Evolutionary conservation across 2,888 invertebrate genomes (phyloP).

Genomic region (Melanargia galathea): DNA sequence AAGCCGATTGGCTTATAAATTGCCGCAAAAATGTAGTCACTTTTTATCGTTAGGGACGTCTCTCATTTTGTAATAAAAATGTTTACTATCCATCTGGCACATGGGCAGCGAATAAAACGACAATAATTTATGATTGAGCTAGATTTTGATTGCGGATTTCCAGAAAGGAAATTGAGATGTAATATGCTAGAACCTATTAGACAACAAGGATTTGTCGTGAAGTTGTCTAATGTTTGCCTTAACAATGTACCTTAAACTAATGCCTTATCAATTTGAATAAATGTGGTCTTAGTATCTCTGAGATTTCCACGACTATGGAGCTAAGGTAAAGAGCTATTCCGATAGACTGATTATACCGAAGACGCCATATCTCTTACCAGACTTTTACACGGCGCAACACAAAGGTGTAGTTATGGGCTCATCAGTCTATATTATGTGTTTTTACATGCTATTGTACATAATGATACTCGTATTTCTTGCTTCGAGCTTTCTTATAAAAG

Average conservation of each 20-base stretch:
- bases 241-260: too few relatives aligned
- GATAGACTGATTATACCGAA: neutral
- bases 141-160: constrained; percentile 14
- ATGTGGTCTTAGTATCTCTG: too few relatives aligned
- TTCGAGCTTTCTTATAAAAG: neutral
- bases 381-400: too few relatives aligned
- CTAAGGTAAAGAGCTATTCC: too few relatives aligned
- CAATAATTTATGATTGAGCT: constrained; percentile 18
- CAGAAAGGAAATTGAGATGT: neutral
- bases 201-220: neutral
- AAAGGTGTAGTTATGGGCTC: too few relatives aligned
- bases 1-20: constrained; percentile 29
- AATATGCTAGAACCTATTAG: neutral
- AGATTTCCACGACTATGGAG: too few relatives aligned
- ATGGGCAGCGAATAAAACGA: constrained; percentile 35
- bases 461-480: neutral
- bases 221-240: neutral
- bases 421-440: too few relatives aligned
- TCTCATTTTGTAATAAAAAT: constrained; percentile 37
- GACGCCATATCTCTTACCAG: too few relatives aligned
- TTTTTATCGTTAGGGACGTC: constrained; percentile 36
- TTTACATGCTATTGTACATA: too few relatives aligned
- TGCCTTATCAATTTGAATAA: neutral
- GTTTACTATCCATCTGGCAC: constrained; percentile 41
- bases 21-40: constrained; percentile 37